Conservation (phyloP, 1,140 invertebrate species). For the Drosophila erecta region DNA sequence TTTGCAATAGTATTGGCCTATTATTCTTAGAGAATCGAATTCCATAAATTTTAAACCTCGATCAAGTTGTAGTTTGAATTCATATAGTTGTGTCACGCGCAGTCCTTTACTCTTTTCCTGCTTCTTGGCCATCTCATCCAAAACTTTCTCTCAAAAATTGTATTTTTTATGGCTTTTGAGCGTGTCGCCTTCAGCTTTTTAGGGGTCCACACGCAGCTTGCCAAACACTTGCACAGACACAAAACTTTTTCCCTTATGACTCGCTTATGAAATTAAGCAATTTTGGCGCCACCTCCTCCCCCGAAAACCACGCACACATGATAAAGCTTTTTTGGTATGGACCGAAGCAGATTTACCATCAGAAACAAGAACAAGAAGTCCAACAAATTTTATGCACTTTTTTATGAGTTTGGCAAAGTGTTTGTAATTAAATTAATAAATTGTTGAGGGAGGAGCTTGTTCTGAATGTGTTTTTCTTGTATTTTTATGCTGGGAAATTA, state of each 20-base stretch:
- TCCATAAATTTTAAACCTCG: too few relatives aligned
- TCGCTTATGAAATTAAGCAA: constrained; percentile 80
- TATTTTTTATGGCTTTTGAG: constrained; percentile 76
- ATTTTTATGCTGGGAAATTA: constrained; percentile 50
- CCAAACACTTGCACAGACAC: constrained; percentile 24
- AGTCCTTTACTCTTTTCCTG: background rate
- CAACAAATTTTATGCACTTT: constrained; percentile 73
- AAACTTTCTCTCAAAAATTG: constrained; percentile 59
- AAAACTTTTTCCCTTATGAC: constrained; percentile 75
- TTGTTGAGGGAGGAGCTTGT: constrained; percentile 44
- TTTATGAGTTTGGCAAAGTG: constrained; percentile 72
- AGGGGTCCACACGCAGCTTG: constrained; percentile 55
- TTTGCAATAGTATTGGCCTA: too few relatives aligned
- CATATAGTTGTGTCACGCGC: constrained; percentile 9
- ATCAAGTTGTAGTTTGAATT: background rate
- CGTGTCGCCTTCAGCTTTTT: constrained; percentile 50
- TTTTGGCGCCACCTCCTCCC: constrained; percentile 25
- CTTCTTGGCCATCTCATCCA: constrained; percentile 29
- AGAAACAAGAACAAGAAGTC: constrained; percentile 27
- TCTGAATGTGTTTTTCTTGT: constrained; percentile 19
- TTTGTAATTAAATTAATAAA: constrained; percentile 78
- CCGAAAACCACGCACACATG: constrained; percentile 41
- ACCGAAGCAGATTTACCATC: constrained; percentile 68
- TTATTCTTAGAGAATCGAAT: too few relatives aligned
- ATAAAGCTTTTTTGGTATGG: constrained; percentile 53